Base-by-base conservation (phyloP, 30 jellyfish, hydroid and myxozoan genomes). In the Clytia hemisphaerica region DNA sequence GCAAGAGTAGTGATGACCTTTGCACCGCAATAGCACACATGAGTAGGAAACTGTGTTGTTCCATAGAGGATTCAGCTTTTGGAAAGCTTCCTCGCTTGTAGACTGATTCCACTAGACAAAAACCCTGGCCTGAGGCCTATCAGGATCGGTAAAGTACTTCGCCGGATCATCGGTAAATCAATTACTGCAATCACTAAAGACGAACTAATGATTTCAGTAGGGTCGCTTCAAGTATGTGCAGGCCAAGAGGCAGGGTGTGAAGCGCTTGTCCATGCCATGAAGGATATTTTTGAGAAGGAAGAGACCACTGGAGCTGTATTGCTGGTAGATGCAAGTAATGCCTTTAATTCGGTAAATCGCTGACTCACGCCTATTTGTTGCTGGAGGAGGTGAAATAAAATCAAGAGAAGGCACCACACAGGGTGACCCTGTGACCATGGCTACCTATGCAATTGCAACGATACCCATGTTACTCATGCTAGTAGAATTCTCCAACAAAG, bases 391-490 rank as follows among this genome's bases (percentile, higher is more conserved):
- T 37, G 79, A 67, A 45, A 67, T 67, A 19, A 25, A 45, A 67
- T 67, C 71, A 4, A 67, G 30, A 22, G 77, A 63, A 37, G 82
- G 82, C 16, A 50, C 75, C 42, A 71, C 83, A 29, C 83, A 71
- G 40, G 62, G 83, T 32, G 78, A 71, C 6, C 78, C 83, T 51
- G 83, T 71, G 28, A 76, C 83, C 7, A 71, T 71, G 77, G 78
- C 70, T 4, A 71, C 49, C 65, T 71, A 71, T 71, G 83, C 83
- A 19, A 50, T 31, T 31, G 61, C 70, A 2, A 71, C 62, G 49
- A 32, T 26, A 25, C 75, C 61, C 46, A 57, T 55, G 29, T 42
- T 29, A 19, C n/a, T n/a, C n/a, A n/a, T n/a, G n/a, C n/a, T n/a
- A n/a, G n/a, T n/a, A n/a, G n/a, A n/a, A n/a, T n/a, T n/a, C n/a